Conservation (phyloP, 2,888 invertebrate genomes). For the Zonitis immaculata region DNA sequence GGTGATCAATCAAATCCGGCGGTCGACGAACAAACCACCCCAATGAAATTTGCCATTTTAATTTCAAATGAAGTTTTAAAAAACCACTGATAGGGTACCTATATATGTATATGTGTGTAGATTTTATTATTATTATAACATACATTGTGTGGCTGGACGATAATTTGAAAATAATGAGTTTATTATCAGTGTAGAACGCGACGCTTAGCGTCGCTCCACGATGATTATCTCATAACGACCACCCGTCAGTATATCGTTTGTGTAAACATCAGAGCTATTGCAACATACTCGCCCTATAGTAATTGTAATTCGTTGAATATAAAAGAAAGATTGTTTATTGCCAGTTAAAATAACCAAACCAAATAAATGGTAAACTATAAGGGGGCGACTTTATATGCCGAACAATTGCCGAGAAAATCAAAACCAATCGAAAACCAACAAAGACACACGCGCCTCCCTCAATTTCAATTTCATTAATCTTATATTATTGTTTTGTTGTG, state of each 20-base stretch:
- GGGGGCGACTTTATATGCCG: constrained; percentile 14
- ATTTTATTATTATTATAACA: too few relatives aligned
- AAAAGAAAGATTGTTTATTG: constrained; percentile 10
- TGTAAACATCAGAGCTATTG: constrained; percentile 8
- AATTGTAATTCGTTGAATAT: constrained; percentile 12
- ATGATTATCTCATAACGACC: constrained; percentile 17
- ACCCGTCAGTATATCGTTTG: constrained; percentile 10
- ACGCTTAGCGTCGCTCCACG: constrained; percentile 12
- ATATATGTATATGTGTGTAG: too few relatives aligned
- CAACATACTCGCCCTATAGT: constrained; percentile 10
- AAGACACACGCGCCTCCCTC: not conserved
- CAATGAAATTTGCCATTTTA: constrained; percentile 24
- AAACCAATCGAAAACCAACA: constrained; percentile 46
- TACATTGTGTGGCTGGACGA: constrained; percentile 7
- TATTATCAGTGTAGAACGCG: constrained; percentile 18
- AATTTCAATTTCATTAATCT: too few relatives aligned
- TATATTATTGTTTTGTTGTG: too few relatives aligned
- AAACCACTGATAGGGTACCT: constrained; percentile 9
- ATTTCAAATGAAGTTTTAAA: constrained; percentile 26
- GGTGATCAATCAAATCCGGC: constrained; percentile 25
- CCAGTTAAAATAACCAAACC: constrained; percentile 15
- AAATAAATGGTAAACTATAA: constrained; percentile 1
- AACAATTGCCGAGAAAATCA: constrained; percentile 32
- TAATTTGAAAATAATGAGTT: constrained; percentile 22
- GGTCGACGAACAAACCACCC: constrained; percentile 23